A percentile compares a stretch with the other conserved stretches of the same genome.
phyloP scores from a whole-genome alignment of 1,140 invertebrate genomes.

The Pseudomyrmex cubaensis region DNA sequence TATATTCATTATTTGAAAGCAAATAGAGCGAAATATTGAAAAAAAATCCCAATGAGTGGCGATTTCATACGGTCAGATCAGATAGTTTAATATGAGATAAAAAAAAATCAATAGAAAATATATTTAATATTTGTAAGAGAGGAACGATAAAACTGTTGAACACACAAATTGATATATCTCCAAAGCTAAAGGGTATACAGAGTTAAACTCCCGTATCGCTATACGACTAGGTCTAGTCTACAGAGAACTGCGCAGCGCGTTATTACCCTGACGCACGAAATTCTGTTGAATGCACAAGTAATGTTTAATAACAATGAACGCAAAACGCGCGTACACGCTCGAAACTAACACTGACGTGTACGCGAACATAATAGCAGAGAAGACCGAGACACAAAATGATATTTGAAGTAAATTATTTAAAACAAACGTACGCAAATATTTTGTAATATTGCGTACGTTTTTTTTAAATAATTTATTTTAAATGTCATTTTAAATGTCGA shows the following conservation, averaged over 20 bases:
- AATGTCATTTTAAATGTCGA: too few relatives aligned
- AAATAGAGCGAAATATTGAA: conserved; percentile 31
- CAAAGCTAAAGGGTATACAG: not conserved
- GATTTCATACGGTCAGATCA: conserved; percentile 28
- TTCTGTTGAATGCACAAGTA: conserved; percentile 24
- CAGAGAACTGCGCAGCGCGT: not conserved
- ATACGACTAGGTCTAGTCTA: not conserved
- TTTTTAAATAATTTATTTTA: too few relatives aligned
- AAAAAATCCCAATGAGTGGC: conserved; percentile 34
- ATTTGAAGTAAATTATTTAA: too few relatives aligned
- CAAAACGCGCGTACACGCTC: not conserved
- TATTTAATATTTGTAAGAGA: conserved; percentile 48
- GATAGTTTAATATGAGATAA: conserved; percentile 38
- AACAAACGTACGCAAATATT: too few relatives aligned
- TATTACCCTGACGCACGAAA: not conserved
- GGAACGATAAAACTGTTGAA: conserved; percentile 13
- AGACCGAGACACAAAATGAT: too few relatives aligned
- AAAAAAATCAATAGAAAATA: conserved; percentile 46
- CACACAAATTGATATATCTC: conserved; percentile 29
- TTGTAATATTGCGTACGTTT: too few relatives aligned
- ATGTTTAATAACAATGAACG: conserved; percentile 37
- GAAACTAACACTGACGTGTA: conserved; percentile 18
- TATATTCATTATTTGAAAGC: conserved; percentile 39
- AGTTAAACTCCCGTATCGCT: conserved; percentile 28
- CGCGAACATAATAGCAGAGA: not conserved